Conservation (phyloP, 2,888 invertebrate genomes). For the Penaeus monodon region DNA sequence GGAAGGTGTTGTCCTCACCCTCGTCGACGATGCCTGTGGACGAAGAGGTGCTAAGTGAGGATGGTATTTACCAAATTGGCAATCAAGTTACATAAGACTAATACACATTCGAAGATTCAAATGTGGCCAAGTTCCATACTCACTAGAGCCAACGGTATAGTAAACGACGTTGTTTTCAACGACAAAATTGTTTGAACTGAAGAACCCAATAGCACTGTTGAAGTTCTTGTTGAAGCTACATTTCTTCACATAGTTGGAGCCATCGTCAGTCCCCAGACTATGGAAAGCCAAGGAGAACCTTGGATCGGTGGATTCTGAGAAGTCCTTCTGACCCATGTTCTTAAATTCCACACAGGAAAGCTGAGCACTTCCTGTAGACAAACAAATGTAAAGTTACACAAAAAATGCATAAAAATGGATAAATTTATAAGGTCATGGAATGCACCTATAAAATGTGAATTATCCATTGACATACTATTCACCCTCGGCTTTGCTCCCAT, state of each 20-base stretch:
- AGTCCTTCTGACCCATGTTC: slow-evolving; percentile 57
- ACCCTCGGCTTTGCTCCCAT: too few species aligned
- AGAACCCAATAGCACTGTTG: slow-evolving; percentile 54
- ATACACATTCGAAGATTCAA: neutral
- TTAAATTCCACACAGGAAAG: slow-evolving; percentile 51
- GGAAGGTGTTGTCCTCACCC: slow-evolving; percentile 34
- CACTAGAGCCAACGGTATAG: slow-evolving; percentile 50
- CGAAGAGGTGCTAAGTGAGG: neutral
- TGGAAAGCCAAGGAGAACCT: slow-evolving; percentile 54
- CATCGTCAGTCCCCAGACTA: slow-evolving; percentile 14
- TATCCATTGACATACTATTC: too few species aligned
- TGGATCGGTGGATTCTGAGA: slow-evolving; percentile 46
- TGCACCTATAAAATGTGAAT: too few species aligned
- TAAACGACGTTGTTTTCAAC: slow-evolving; percentile 58
- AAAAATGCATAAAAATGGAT: neutral
- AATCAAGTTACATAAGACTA: neutral
- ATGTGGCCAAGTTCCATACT: slow-evolving; percentile 6
- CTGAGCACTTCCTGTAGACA: slow-evolving; percentile 32
- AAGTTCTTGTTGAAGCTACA: slow-evolving; percentile 61
- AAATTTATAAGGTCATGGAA: neutral
- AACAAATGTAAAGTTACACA: neutral
- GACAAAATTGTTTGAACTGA: slow-evolving; percentile 31
- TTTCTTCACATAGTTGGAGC: slow-evolving; percentile 43
- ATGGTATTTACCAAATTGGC: too few species aligned
- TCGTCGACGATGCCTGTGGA: slow-evolving; percentile 53